These are phyloP conservation scores for Denticeps clupeoides DNA, from an alignment of 2,797 vertebrate species.

Conservation along the genomic window DNA sequence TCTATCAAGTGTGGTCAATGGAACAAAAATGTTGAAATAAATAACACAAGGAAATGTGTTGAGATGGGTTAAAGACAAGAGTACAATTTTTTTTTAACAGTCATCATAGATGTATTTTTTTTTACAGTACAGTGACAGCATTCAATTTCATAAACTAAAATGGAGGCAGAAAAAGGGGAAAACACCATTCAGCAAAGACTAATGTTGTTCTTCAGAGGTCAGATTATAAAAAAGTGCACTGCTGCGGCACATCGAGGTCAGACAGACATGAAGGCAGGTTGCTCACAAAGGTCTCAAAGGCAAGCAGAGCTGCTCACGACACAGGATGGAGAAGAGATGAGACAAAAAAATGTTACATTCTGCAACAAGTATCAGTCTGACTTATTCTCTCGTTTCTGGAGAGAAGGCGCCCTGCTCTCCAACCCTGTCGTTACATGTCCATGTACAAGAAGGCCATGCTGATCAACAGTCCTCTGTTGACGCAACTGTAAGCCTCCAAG, in stretches of 20 bases:
- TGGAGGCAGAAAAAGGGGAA: too few relatives aligned
- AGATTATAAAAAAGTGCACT: slow-evolving; percentile 5
- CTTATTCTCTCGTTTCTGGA: neutral
- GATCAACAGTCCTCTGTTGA: neutral
- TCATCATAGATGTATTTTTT: too few relatives aligned
- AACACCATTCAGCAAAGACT: neutral
- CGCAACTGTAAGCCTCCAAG: slow-evolving; percentile 4
- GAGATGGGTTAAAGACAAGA: too few relatives aligned
- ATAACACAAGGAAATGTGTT: too few relatives aligned
- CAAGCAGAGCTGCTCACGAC: slow-evolving; percentile 5
- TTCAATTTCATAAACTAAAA: too few relatives aligned
- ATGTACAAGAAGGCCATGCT: neutral
- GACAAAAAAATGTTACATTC: slow-evolving; percentile 23
- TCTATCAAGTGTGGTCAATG: too few relatives aligned
- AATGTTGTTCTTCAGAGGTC: neutral
- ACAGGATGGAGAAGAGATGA: slow-evolving; percentile 18
- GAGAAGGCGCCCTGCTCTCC: too few relatives aligned
- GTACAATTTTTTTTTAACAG: too few relatives aligned
- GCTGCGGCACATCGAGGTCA: slow-evolving; percentile 3
- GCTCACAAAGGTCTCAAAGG: slow-evolving; percentile 13
- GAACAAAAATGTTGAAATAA: too few relatives aligned
- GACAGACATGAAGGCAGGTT: slow-evolving; percentile 11
- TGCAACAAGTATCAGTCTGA: neutral
- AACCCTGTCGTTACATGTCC: too few relatives aligned
- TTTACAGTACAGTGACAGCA: too few relatives aligned